Evolutionary conservation across 2,113 vertebrate species (phyloP).

Genomic region (Ctenodactylus gundi): DNA sequence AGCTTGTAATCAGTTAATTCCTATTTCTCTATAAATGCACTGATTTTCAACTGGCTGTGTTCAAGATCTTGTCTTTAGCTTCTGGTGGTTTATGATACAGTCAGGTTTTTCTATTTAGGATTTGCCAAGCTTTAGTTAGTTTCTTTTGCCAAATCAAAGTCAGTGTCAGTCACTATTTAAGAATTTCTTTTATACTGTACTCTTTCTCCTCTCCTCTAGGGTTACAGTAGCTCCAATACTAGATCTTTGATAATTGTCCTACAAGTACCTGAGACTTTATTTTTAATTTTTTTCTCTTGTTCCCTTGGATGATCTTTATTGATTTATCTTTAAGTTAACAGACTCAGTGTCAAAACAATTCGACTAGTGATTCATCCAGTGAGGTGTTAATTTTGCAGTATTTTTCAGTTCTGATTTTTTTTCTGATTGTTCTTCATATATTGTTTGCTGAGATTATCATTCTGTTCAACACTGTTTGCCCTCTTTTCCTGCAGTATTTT

Average conservation of each 20-base stretch:
- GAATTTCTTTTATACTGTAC: background rate
- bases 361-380: background rate
- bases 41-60: background rate
- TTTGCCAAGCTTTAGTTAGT: background rate
- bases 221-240: background rate
- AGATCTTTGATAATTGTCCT: background rate
- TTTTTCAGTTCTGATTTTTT: conserved; percentile 27
- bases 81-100: background rate
- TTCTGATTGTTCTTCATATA: background rate
- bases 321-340: background rate
- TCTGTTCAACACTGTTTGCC: background rate
- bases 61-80: background rate
- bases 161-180: background rate
- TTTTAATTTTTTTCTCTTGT: conserved; percentile 18
- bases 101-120: background rate
- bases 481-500: background rate
- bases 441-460: background rate
- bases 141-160: background rate
- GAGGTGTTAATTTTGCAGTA: background rate
- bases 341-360: background rate
- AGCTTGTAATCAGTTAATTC: background rate
- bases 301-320: background rate
- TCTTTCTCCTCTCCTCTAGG: background rate
- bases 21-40: background rate
- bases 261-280: background rate